Percentiles rank a stretch among this genome's conserved stretches.
Evolutionary conservation across 2,797 vertebrate species (phyloP).

Genomic region (Geotrypetes seraphini): DNA sequence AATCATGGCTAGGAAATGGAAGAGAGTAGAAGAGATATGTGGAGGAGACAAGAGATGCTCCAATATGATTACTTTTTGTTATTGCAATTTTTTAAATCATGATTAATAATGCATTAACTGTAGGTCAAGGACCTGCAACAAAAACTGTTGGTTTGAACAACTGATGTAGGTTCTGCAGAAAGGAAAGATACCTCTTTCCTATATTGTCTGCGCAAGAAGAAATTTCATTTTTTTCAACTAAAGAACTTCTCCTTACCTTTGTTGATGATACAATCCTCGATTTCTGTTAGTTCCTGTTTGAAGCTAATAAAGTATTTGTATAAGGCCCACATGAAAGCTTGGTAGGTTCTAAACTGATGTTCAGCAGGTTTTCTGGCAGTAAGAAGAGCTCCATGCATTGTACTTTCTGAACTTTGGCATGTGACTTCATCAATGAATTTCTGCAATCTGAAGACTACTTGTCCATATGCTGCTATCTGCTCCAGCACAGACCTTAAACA

Average conservation of each 20-base stretch:
- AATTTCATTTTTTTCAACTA: too few species aligned
- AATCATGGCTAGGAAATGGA: too few species aligned
- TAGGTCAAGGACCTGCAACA: too few species aligned
- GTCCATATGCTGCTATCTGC: constrained; percentile 84
- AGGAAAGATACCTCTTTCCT: too few species aligned
- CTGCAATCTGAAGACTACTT: constrained; percentile 85
- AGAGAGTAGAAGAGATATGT: too few species aligned
- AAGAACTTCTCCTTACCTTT: constrained; percentile 54
- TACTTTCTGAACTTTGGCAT: constrained; percentile 66
- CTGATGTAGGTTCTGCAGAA: too few species aligned
- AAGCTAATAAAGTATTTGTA: constrained; percentile 91
- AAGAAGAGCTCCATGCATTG: constrained; percentile 48
- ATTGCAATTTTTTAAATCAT: too few species aligned
- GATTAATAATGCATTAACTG: too few species aligned
- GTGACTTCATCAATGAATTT: constrained; percentile 93
- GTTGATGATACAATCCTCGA: constrained; percentile 80
- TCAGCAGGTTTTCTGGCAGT: constrained; percentile 67
- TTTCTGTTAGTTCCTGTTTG: constrained; percentile 81
- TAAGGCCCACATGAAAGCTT: constrained; percentile 94
- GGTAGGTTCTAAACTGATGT: constrained; percentile 90
- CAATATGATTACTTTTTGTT: too few species aligned
- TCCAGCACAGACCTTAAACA: constrained; percentile 85
- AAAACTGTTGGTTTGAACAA: too few species aligned
- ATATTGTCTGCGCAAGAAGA: too few species aligned
- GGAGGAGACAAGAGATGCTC: too few species aligned